Base-by-base conservation (phyloP, 2,888 invertebrate species). In the Drosophila acutilabella region DNA sequence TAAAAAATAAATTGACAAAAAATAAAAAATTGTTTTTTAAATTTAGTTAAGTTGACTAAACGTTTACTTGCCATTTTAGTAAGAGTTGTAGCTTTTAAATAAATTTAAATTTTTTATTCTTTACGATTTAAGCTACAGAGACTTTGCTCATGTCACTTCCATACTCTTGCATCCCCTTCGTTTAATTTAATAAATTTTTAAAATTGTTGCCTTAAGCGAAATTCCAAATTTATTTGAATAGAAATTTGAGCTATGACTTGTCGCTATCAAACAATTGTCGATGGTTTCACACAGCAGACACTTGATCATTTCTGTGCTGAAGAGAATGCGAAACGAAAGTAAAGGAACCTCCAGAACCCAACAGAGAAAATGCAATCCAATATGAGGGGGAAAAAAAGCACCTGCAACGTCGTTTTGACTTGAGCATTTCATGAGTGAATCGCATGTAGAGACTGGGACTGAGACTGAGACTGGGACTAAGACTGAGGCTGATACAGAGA, bases 181-280 rank as follows among this genome's bases (percentile, higher is more conserved):
- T 7, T 26, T 26, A 7, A 26, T 26, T 26, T 26, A 7, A 26
- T 26, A 26, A 1, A 26, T 8, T 11, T 13, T 48, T 5, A 0
- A 11, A 26, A 14, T 20, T 23, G 10, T n/a, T 23, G 45, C 14
- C 45, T 26, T 1, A 5, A 11, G 48, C 30, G 10, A 18, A 10
- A 20, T n/a, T 20, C 13, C 1, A 20, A 74, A 74, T 74, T 74
- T 74, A 76, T 76, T 45, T 72, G 72, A 42, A 58, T 54, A 36
- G 67, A 56, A 45, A 57, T 52, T 67, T 76, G 73, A 76, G 74
- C 77, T 68, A 76, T 76, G 74, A 71, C 72, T 71, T 57, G 58
- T 51, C 50, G 72, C 57, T 42, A 58, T 76, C 76, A 50, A 76
- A 51, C 45, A 61, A 67, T 62, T 71, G 45, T 62, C 61, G 58